Evolutionary conservation across 2,888 invertebrate species (phyloP).

Genomic region (Archips crataeganus): DNA sequence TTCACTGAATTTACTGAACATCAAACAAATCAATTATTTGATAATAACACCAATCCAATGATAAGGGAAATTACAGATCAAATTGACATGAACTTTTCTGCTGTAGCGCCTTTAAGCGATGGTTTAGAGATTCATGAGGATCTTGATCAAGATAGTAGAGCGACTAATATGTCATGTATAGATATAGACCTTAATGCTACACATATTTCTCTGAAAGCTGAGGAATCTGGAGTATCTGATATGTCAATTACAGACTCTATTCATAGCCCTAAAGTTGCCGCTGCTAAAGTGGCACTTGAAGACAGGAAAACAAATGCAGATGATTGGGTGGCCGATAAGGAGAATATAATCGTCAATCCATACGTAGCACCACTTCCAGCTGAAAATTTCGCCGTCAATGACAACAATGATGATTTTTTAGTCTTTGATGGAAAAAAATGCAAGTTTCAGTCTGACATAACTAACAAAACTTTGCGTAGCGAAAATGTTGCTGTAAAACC

Average conservation of each 20-base stretch:
- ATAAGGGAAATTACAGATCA: constrained; percentile 63
- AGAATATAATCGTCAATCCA: constrained; percentile 73
- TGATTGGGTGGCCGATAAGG: constrained; percentile 72
- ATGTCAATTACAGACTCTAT: constrained; percentile 78
- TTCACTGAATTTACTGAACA: constrained; percentile 68
- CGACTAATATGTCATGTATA: constrained; percentile 53
- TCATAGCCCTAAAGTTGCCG: constrained; percentile 61
- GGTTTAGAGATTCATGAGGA: constrained; percentile 71
- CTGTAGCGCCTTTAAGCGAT: constrained; percentile 58
- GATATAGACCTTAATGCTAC: constrained; percentile 75
- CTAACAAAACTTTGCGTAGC: constrained; percentile 45
- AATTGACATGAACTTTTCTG: constrained; percentile 72
- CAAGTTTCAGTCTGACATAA: constrained; percentile 59
- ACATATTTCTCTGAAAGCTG: constrained; percentile 53
- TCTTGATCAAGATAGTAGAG: constrained; percentile 53
- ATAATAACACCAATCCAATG: constrained; percentile 60
- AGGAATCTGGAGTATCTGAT: constrained; percentile 73
- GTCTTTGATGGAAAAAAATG: constrained; percentile 76
- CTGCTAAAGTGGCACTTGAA: neutral
- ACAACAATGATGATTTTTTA: constrained; percentile 65
- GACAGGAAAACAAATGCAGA: constrained; percentile 51
- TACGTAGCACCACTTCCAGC: constrained; percentile 64
- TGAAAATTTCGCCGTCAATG: constrained; percentile 65
- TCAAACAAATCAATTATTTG: constrained; percentile 65
- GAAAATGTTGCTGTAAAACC: constrained; percentile 19